Conservation (phyloP, 1,140 invertebrate genomes). For the Brachionus calyciflorus region DNA sequence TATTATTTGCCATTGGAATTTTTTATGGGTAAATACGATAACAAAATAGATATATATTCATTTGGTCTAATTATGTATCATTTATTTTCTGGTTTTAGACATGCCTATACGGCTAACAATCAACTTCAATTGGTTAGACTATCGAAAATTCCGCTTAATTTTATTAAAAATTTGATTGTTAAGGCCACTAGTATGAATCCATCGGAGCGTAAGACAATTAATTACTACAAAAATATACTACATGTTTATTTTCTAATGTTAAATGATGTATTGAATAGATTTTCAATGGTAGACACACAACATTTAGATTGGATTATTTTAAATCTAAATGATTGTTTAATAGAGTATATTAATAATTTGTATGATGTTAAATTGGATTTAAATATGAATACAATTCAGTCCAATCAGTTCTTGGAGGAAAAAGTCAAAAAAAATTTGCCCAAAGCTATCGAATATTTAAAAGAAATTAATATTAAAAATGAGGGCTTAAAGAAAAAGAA, state of each 20-base stretch:
- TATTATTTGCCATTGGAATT: conserved; percentile 35
- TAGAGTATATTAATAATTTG: not conserved
- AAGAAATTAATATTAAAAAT: too few species aligned
- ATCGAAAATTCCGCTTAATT: not conserved
- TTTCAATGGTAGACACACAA: not conserved
- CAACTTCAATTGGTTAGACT: not conserved
- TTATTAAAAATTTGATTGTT: conserved; percentile 10
- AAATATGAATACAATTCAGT: not conserved
- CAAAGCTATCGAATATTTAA: too few species aligned
- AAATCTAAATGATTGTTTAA: not conserved
- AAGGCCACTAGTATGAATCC: conserved; percentile 18
- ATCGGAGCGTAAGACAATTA: not conserved
- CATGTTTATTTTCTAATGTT: not conserved
- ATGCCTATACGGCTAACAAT: not conserved
- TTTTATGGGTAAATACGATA: conserved; percentile 29
- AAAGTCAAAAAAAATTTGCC: not conserved
- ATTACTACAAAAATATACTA: conserved; percentile 15
- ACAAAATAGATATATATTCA: not conserved
- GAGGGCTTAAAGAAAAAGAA: too few species aligned
- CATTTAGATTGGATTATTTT: not conserved
- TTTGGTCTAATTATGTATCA: conserved; percentile 13
- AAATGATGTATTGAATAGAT: not conserved
- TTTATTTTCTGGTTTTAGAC: not conserved
- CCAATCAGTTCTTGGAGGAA: not conserved
- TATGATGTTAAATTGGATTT: not conserved